These are phyloP conservation scores for Nephrotoma guestfalica DNA, from an alignment of 2,888 invertebrate species.

Conservation along the genomic window DNA sequence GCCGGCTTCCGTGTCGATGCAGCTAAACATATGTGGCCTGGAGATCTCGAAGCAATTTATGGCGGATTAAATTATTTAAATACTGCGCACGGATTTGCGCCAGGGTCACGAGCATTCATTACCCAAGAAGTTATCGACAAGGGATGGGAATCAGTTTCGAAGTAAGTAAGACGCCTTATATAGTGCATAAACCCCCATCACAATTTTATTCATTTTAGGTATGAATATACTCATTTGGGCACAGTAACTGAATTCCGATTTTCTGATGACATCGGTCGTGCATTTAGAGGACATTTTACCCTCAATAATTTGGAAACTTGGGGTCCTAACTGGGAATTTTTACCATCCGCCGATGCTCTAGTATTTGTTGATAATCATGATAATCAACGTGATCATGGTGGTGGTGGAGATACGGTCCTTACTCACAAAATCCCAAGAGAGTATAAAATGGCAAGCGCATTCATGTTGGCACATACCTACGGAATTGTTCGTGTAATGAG, in stretches of 20 bases:
- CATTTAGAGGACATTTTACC: conserved; percentile 40
- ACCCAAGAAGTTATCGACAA: conserved; percentile 43
- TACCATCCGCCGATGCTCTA: conserved; percentile 39
- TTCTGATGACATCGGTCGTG: conserved; percentile 38
- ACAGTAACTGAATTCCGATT: conserved; percentile 50
- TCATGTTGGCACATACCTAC: conserved; percentile 61
- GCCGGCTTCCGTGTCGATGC: conserved; percentile 41
- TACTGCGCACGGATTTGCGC: conserved; percentile 34
- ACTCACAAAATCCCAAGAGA: conserved; percentile 45
- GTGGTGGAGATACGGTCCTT: conserved; percentile 35
- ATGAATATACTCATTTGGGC: conserved; percentile 36
- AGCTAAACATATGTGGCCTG: conserved; percentile 40
- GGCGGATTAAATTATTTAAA: conserved; percentile 34
- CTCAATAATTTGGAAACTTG: conserved; percentile 36
- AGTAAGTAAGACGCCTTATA: conserved; percentile 12
- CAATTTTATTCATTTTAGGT: conserved; percentile 17
- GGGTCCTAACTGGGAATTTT: conserved; percentile 34
- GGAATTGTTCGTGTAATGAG: conserved; percentile 65
- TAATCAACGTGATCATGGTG: conserved; percentile 45
- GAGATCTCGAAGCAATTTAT: conserved; percentile 39
- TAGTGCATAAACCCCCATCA: background rate
- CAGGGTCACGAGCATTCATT: conserved; percentile 35
- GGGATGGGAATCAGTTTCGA: conserved; percentile 18
- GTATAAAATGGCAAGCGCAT: conserved; percentile 61
- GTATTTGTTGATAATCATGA: conserved; percentile 76